Evolutionary conservation across 2,113 vertebrate species (phyloP), one percentile per base, ranked within the genome.

Genomic region (Oceanites oceanicus): DNA sequence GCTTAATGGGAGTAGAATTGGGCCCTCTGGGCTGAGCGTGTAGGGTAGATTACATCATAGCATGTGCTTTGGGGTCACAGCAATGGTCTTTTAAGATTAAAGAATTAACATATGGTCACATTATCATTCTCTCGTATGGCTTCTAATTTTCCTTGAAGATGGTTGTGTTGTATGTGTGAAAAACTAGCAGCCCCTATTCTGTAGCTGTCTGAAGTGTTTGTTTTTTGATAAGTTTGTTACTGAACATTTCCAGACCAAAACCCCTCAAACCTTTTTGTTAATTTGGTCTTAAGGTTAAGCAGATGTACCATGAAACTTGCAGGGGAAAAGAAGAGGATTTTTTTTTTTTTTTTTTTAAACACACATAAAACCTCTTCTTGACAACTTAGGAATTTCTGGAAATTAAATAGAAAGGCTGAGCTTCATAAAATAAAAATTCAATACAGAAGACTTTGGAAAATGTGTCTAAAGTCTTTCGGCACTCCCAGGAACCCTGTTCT

Each of bases 161-260:
- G 18, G 15, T 27, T 85, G 42, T 66, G 36, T 56, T 75, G n/a
- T 44, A 76, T 8, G 29, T 74, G 87, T 85, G 86, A 97, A 85
- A 95, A 95, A 82, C 30, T n/a, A 62, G 74, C 50, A 55, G 52
- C 14, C 38, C 6, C 11, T 58, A 15, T 61, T 52, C 79, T 68
- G 13, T 47, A 86, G 50, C 58, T 40, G 32, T 70, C 77, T 58
- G 20, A 58, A 90, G 30, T 45, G 27, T 62, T 92, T 63, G 52
- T 3, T 71, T 94, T 92, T 62, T 88, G 79, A 70, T 71, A 92
- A 85, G 59, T 88, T 82, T 94, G 42, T 62, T 70, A 71, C 15
- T 44, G 86, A 91, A 85, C 8, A 9, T 52, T 90, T 84, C 42
- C 79, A 94, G 86, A 80, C 21, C 27, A 75, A 93, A 96, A 81